Evolutionary conservation across 2,797 vertebrate species (phyloP).

Genomic region (Hozukius guyotensis): DNA sequence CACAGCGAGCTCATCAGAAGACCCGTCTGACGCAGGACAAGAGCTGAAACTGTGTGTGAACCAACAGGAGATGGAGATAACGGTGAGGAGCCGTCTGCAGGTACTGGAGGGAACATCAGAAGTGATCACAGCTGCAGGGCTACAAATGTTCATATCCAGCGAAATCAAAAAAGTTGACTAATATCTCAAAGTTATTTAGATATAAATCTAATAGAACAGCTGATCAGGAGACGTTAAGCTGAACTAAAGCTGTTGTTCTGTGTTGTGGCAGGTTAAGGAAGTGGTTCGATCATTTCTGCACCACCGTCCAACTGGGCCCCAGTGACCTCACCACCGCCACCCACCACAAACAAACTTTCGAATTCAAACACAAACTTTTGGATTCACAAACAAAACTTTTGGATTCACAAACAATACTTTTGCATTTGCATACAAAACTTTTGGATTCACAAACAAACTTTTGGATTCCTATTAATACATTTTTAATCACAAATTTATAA

Average conservation of each 20-base stretch:
- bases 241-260: conserved; percentile 8
- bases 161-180: neutral
- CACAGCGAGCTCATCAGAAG: conserved; percentile 14
- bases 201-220: too few species aligned
- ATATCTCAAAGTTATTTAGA: too few species aligned
- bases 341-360: rapidly evolving
- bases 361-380: too few species aligned
- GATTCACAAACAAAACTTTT: too few species aligned
- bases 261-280: conserved; percentile 47
- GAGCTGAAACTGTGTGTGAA: conserved; percentile 25
- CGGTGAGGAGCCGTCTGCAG: conserved; percentile 32
- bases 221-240: neutral
- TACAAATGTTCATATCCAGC: neutral
- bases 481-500: too few species aligned
- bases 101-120: neutral
- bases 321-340: neutral
- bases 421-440: too few species aligned
- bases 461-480: too few species aligned
- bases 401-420: too few species aligned
- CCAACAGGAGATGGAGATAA: conserved; percentile 20
- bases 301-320: conserved; percentile 18
- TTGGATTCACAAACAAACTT: too few species aligned
- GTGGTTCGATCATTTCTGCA: conserved; percentile 25
- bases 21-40: neutral
- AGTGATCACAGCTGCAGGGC: neutral